Base-by-base conservation (phyloP, 2,113 vertebrate genomes). In the Alouatta palliata region DNA sequence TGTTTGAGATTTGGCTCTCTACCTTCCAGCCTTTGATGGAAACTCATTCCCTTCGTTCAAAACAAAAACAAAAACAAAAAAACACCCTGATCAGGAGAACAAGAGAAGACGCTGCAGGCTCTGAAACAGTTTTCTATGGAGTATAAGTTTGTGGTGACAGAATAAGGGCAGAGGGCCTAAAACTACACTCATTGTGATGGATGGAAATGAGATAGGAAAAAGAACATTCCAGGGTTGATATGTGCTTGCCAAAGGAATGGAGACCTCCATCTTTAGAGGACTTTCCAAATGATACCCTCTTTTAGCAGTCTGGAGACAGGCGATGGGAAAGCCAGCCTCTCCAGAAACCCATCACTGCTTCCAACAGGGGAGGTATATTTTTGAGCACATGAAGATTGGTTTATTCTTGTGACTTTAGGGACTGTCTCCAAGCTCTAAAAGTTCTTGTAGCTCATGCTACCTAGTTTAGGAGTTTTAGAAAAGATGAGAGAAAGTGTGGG, bases 101-200 rank as follows among this genome's bases (percentile, higher is more conserved):
- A 47, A 89, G 56, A 45, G 19, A 70, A 89, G 35, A 85, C 2
- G 23, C 16, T 2, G 12, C 0, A 49, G 58, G 1, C 40, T 82
- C 75, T 45, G 49, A 2, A 2, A 23, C 12, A n/a, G 3, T 64
- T 61, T 81, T 75, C 25, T 20, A 17, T 13, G 16, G 13, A 0
- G n/a, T 45, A 54, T 40, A 27, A 75, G 20, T 54, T 35, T 66
- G 1, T 11, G 56, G 17, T 4, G 30, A 90, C 20, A 89, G 40
- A 49, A 77, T 19, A 76, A 68, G 52, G 40, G 32, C 61, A 83
- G 43, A 76, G 35, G 19, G 2, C n/a, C 71, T 81, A 61, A 76
- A 47, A 70, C 23, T 14, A n/a, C 30, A 54, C 32, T 3, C 25
- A 11, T 13, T 0, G 4, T 13, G 5, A 9, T 6, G 1, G 43